Evolutionary conservation across 1,140 invertebrate species (phyloP).

Genomic region (Euwallacea fornicatus): DNA sequence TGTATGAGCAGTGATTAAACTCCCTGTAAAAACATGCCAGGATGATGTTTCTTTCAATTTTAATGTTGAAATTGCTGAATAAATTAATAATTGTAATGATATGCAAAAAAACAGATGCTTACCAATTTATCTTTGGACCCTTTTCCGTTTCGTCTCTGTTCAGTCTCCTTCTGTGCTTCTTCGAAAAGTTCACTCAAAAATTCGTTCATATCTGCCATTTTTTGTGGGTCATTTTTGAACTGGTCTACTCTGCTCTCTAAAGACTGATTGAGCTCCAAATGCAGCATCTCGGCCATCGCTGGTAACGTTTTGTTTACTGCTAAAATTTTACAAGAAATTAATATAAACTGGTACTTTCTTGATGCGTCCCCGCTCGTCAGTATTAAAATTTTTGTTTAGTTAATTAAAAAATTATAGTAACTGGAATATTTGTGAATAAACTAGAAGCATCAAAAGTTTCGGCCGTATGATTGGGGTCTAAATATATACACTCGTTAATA

Average conservation of each 20-base stretch:
- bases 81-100: neutral
- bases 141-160: conserved; percentile 37
- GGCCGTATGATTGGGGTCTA: no score
- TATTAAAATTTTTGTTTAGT: no score
- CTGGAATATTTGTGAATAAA: no score
- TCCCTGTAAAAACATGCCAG: no score
- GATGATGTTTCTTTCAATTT: no score
- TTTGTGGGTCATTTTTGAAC: conserved; percentile 52
- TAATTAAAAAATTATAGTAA: no score
- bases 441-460: no score
- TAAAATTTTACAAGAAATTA: no score
- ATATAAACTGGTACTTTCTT: no score
- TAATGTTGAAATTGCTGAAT: no score
- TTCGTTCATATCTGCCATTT: conserved; percentile 50
- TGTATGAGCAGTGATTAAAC: neutral
- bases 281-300: neutral
- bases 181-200: conserved; percentile 52
- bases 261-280: conserved; percentile 45
- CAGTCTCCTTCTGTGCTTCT: conserved; percentile 49
- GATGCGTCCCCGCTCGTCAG: no score
- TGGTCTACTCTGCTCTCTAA: conserved; percentile 48
- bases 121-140: conserved; percentile 50
- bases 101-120: conserved; percentile 33
- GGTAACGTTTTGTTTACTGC: neutral
- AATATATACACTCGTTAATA: no score